Conservation (phyloP, 2,888 invertebrate genomes). For the Biston betularia region DNA sequence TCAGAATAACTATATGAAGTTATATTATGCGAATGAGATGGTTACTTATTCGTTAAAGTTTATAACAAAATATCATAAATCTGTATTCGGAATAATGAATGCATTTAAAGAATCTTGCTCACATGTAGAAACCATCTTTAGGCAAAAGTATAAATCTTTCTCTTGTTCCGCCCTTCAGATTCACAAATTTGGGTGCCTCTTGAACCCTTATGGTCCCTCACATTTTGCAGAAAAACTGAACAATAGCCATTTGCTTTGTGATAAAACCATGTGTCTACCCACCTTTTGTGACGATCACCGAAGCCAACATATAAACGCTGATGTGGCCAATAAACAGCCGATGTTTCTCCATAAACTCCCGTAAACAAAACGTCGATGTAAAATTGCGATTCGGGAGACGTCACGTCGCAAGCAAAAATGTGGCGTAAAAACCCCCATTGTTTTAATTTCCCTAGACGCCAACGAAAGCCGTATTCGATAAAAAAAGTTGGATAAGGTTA, state of each 20-base stretch:
- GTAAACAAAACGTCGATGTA: conserved; percentile 23
- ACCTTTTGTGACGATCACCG: conserved; percentile 13
- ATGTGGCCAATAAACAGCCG: background rate
- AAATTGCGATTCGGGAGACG: conserved; percentile 13
- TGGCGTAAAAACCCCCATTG: conserved; percentile 33
- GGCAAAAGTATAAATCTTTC: conserved; percentile 4
- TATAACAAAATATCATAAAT: too few species aligned
- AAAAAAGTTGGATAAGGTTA: conserved; percentile 25
- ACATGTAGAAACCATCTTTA: background rate
- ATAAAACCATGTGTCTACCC: conserved; percentile 5
- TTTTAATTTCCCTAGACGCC: conserved; percentile 56
- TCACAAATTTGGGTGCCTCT: conserved; percentile 6
- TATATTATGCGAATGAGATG: too few species aligned
- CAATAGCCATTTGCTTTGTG: conserved; percentile 11
- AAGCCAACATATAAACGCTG: background rate
- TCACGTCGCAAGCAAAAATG: conserved; percentile 23
- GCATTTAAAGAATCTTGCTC: background rate
- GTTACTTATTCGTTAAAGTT: too few species aligned
- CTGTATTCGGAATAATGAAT: background rate
- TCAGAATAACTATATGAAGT: too few species aligned
- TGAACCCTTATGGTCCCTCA: conserved; percentile 12
- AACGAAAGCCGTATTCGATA: conserved; percentile 41
- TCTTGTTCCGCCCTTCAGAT: conserved; percentile 8
- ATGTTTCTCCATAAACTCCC: background rate
- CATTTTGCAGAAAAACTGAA: conserved; percentile 3